These are phyloP conservation scores for Eledone cirrhosa DNA, from an alignment of 2,888 invertebrate species.

Conservation along the genomic window DNA sequence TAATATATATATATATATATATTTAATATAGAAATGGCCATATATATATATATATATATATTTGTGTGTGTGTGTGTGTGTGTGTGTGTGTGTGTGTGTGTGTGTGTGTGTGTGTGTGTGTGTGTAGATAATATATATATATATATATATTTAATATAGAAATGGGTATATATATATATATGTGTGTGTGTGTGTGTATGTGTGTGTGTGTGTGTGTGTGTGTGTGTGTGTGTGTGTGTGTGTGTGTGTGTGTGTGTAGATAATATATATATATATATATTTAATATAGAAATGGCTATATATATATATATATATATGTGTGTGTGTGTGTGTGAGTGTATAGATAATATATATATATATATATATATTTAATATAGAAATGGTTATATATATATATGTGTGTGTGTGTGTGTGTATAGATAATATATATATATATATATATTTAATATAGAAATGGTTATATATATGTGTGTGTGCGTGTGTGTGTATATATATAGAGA, in stretches of 20 bases:
- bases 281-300: neutral
- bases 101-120: too few species aligned
- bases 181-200: neutral
- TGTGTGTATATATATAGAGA: neutral
- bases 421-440: neutral
- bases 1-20: slow-evolving; percentile 20
- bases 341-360: slow-evolving; percentile 1
- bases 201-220: neutral
- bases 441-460: neutral
- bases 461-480: too few species aligned
- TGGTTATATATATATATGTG: neutral
- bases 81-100: too few species aligned
- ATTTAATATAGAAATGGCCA: neutral
- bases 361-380: neutral
- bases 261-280: too few species aligned
- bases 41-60: neutral
- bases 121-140: neutral
- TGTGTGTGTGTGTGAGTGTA: too few species aligned
- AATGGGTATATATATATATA: neutral
- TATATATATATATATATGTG: neutral
- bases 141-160: neutral
- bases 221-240: neutral
- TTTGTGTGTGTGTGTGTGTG: too few species aligned
- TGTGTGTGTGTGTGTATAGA: neutral
- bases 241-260: neutral